Conservation (phyloP, 2,888 invertebrate genomes). For the Pogonocherus hispidulus region DNA sequence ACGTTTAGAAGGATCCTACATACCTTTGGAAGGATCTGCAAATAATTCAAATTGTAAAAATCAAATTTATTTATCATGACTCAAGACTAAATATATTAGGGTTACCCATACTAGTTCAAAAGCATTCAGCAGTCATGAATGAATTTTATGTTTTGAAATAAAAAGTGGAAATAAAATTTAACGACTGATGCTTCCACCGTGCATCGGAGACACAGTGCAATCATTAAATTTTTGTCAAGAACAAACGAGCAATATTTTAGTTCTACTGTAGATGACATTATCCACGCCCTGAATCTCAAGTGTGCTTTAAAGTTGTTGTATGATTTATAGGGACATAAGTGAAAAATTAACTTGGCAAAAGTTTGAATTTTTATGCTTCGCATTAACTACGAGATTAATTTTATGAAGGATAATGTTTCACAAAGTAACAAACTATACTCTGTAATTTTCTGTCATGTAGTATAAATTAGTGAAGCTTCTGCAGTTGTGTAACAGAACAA, state of each 20-base stretch:
- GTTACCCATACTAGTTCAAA: no score
- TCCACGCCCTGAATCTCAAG: conserved; percentile 6
- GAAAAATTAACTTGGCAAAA: conserved; percentile 2
- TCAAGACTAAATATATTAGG: no score
- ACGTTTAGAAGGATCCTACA: no score
- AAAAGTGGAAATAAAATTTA: background rate
- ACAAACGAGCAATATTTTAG: conserved; percentile 1
- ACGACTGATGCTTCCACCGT: background rate
- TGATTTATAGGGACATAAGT: conserved; percentile 4
- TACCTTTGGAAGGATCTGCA: no score
- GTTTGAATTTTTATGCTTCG: background rate
- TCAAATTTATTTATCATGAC: no score
- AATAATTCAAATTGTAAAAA: no score
- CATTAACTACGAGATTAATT: conserved; percentile 2
- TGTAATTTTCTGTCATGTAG: background rate
- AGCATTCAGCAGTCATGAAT: no score
- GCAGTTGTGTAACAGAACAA: no score
- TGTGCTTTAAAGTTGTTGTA: background rate
- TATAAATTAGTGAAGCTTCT: background rate
- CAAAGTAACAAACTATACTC: background rate
- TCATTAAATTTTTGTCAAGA: conserved; percentile 2
- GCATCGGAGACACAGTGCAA: background rate
- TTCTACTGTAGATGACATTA: conserved; percentile 5
- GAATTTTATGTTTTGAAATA: background rate
- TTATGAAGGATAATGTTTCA: background rate